Evolutionary conservation across 64 coral and sea anemone genomes (phyloP), one percentile per base, ranked within the genome.

Genomic region (Stichodactyla helianthus): DNA sequence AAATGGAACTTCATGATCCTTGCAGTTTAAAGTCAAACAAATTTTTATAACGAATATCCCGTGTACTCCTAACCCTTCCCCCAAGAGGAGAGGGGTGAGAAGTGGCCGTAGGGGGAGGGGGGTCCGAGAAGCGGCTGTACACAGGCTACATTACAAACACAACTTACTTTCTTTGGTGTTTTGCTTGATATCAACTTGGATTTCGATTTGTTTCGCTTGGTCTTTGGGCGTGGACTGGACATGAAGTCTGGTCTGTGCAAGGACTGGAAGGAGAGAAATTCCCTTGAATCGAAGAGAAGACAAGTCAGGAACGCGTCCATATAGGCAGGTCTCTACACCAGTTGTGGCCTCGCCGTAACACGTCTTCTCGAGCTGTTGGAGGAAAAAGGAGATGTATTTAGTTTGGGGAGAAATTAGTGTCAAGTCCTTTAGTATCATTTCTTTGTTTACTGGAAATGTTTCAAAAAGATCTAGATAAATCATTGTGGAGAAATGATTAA

Each of bases 261-360:
- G 7, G 16, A 60, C 26, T 25, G 90, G 53, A 9, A 87, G 10
- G 19, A 52, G 55, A 61, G 85, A 85, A 9, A 92, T 71, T 10
- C 87, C 55, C 20, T 60, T 44, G 53, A 92, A 83, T 35, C 77
- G 79, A 23, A 87, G 54, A 6, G 78, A 7, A 8, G 85, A 15
- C 0, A 87, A 50, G 53, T 68, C 71, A 7, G 90, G 90, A 17
- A 71, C 22, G 20, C 53, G 19, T 82, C 77, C 90, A 55, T 28
- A 62, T 0, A 60, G 20, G 51, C 90, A 92, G 5, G 35, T 56
- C 16, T 82, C 84, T 19, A 92, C 61, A 31, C 90, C 90, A 71
- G 82, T 79, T 14, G 65, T 68, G 18, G 62, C 77, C 28, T 87
- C 20, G 9, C 90, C 90, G 20, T 28, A 22, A 13, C 90, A 92